Percentiles rank a stretch among this genome's conserved stretches.
phyloP scores from a whole-genome alignment of 2,113 vertebrate species.

The Tragulus kanchil region DNA sequence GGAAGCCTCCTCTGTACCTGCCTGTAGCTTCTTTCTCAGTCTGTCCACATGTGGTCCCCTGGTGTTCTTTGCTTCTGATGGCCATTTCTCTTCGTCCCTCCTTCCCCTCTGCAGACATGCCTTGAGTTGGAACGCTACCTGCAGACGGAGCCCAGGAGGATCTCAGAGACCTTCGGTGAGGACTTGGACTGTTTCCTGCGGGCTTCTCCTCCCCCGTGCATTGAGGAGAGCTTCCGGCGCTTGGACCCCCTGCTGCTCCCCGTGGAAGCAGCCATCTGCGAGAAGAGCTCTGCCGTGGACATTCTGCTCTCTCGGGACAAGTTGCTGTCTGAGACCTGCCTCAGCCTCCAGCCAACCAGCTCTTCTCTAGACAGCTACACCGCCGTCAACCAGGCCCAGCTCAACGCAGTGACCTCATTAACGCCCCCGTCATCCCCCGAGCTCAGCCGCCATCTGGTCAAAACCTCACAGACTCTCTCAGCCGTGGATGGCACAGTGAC shows the following conservation, averaged over 20 bases:
- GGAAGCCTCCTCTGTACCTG: background rate
- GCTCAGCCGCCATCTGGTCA: constrained; percentile 96
- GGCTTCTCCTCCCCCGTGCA: constrained; percentile 91
- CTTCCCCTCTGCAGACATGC: constrained; percentile 92
- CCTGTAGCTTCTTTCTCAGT: background rate
- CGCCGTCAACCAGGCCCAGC: constrained; percentile 95
- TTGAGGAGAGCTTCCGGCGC: constrained; percentile 91
- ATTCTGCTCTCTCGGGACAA: constrained; percentile 91
- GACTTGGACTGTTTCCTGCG: constrained; percentile 96
- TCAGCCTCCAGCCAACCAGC: constrained; percentile 89
- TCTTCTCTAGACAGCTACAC: constrained; percentile 89
- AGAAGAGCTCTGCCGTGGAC: constrained; percentile 91
- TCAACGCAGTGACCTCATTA: constrained; percentile 98
- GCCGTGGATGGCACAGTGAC: constrained; percentile 95
- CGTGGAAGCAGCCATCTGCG: constrained; percentile 87
- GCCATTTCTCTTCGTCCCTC: constrained; percentile 71
- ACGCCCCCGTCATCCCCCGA: constrained; percentile 98
- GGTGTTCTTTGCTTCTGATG: constrained; percentile 80
- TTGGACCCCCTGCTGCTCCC: constrained; percentile 92
- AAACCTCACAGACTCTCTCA: constrained; percentile 94
- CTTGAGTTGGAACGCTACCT: constrained; percentile 98
- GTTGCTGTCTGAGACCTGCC: constrained; percentile 90
- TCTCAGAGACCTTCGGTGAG: constrained; percentile 96
- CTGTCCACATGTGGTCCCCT: background rate
- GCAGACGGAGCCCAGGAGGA: constrained; percentile 96